phyloP scores from a whole-genome alignment of 92 coral and sea anemone species.

The Phenganax marumi region DNA sequence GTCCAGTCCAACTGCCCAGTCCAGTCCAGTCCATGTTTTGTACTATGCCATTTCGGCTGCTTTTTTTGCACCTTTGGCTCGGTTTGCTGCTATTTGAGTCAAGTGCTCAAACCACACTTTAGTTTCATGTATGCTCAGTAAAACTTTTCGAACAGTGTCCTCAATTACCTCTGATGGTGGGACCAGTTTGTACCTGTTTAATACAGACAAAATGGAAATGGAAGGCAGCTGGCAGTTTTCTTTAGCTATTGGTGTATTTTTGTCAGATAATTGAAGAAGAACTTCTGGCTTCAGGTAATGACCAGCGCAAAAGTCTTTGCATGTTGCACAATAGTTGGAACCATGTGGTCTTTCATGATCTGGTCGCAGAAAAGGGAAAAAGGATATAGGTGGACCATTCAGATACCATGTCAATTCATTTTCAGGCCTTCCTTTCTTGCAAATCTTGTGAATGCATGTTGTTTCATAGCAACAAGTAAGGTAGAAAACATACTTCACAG shows the following conservation, averaged over 20 bases:
- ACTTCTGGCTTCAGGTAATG: constrained; percentile 44
- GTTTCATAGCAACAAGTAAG: constrained; percentile 45
- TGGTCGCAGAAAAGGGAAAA: constrained; percentile 8
- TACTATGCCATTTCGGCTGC: constrained; percentile 46
- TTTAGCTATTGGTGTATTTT: constrained; percentile 47
- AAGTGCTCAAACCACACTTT: constrained; percentile 54
- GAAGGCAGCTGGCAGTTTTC: constrained; percentile 27
- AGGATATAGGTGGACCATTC: constrained; percentile 33
- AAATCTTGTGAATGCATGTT: constrained; percentile 48
- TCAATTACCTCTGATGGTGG: constrained; percentile 42
- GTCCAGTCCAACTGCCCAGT: too few species aligned
- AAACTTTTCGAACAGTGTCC: constrained; percentile 42
- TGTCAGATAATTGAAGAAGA: constrained; percentile 42
- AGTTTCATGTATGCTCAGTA: constrained; percentile 43
- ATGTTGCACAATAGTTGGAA: constrained; percentile 30
- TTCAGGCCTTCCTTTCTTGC: constrained; percentile 30
- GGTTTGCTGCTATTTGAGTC: constrained; percentile 38
- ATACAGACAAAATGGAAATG: constrained; percentile 11
- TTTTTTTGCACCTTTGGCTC: constrained; percentile 42
- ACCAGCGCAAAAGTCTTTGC: constrained; percentile 28
- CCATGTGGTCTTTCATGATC: background rate
- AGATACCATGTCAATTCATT: constrained; percentile 28
- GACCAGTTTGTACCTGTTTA: constrained; percentile 37
- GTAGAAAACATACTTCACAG: constrained; percentile 52
- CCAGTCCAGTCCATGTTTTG: too few species aligned